phyloP scores from a whole-genome alignment of 2,113 vertebrate species.

The Oreochromis niloticus region DNA sequence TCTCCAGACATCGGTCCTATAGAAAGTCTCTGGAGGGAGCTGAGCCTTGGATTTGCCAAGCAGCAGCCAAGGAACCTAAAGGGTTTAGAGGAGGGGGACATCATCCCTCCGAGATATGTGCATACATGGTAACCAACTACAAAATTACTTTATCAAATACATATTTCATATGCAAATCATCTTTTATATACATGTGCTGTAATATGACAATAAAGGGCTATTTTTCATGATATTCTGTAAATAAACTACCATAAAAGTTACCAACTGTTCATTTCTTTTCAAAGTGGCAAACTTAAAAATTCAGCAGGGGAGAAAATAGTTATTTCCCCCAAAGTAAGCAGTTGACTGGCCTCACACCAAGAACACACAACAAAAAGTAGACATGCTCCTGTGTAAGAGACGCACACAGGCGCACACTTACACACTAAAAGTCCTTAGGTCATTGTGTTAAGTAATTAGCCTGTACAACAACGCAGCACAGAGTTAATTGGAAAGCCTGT shows the following conservation, averaged over 20 bases:
- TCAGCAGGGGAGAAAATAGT: neutral
- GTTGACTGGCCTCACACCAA: neutral
- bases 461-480: conserved; percentile 31
- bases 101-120: neutral
- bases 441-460: conserved; percentile 44
- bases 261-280: neutral
- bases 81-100: neutral
- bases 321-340: neutral
- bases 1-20: neutral
- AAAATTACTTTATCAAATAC: neutral
- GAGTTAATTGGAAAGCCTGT: conserved; percentile 53
- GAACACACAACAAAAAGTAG: neutral
- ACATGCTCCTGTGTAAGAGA: neutral
- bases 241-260: neutral
- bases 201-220: neutral
- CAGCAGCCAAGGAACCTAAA: neutral
- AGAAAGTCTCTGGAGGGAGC: neutral
- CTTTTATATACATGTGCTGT: neutral
- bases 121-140: neutral
- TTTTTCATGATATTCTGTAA: neutral
- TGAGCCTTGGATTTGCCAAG: neutral
- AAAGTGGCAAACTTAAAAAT: neutral
- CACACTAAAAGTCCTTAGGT: conserved; percentile 1
- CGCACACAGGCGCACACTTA: neutral
- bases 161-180: neutral